Evolutionary conservation across 2,113 vertebrate genomes (phyloP), one percentile per base, ranked within the genome.

Genomic region (Microtus montanus): DNA sequence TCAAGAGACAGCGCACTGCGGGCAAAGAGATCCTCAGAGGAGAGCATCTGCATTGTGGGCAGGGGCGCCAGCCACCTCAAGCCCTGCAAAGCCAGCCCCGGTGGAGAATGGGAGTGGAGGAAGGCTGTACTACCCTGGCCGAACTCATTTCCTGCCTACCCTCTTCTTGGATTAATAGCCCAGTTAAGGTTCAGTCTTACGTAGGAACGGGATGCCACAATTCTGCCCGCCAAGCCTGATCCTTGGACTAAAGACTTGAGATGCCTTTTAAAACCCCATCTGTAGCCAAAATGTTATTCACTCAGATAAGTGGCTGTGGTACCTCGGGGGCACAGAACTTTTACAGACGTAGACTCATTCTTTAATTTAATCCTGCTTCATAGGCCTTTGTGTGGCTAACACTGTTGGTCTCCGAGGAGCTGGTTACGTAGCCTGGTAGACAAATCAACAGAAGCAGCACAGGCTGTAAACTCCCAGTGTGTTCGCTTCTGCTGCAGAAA

Each of bases 1-100:
- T 98, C 98, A 97, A 98, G 98, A 98, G 98, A 98, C 97, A 96
- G 96, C 98, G 98, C 97, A 97, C 97, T 97, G 98, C 95, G 95
- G 97, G 97, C 98, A 98, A 98, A 97, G 96, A 96, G 98, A 97
- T 91, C 97, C 96, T 98, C 97, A 95, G 98, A 98, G 97, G 95
- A 93, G 97, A 97, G 97, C 96, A 86, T 93, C 92, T n/a, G 7
- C 77, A 85, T 85, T 70, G 52, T 47, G 0, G 77, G 75, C 91
- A 78, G 83, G 95, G 92, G 93, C 80, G 90, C 92, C 90, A 61
- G 3, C 5, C n/a, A 84, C 9, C 80, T 54, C 73, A 47, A 80
- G 20, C 54, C 85, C 89, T 58, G 0, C 1, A n/a, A 89, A 10
- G 10, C 28, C 74, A 91, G 66, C 68, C 73, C 38, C 22, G 8